Evolutionary conservation across 2,797 vertebrate genomes (phyloP).

Genomic region (Coracias cyanogaster): DNA sequence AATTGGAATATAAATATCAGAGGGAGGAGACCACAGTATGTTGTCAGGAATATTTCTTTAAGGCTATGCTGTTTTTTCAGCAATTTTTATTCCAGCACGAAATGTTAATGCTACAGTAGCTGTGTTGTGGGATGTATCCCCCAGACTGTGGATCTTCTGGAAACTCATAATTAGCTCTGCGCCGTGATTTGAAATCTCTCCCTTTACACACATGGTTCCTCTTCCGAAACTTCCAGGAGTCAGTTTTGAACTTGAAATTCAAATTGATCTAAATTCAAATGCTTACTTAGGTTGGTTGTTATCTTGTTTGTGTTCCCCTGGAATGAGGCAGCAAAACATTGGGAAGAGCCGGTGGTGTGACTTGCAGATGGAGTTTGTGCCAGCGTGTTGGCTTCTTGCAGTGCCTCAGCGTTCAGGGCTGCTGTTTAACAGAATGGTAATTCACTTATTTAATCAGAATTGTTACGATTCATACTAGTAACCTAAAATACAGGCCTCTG

Average conservation of each 20-base stretch:
- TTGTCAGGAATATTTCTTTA: neutral
- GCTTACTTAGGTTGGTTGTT: neutral
- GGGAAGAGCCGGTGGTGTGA: accelerated
- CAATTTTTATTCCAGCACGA: neutral
- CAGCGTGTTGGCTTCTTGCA: neutral
- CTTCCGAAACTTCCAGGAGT: neutral
- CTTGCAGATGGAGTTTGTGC: neutral
- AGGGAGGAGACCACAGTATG: neutral
- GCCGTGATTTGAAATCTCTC: neutral
- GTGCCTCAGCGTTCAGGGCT: neutral
- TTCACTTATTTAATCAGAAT: neutral
- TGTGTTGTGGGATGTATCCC: neutral
- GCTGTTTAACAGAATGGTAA: neutral
- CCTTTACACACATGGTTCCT: neutral
- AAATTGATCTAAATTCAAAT: neutral
- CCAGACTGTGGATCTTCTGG: neutral
- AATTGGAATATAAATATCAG: neutral
- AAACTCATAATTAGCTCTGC: neutral
- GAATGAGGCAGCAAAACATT: neutral
- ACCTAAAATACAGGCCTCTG: neutral
- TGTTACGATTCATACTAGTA: neutral
- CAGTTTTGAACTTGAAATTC: neutral
- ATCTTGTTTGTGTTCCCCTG: neutral
- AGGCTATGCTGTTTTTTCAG: accelerated
- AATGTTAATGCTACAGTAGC: neutral